These are phyloP conservation scores for Spizaetus ornatus DNA, from an alignment of 2,113 vertebrate species.

Conservation along the genomic window DNA sequence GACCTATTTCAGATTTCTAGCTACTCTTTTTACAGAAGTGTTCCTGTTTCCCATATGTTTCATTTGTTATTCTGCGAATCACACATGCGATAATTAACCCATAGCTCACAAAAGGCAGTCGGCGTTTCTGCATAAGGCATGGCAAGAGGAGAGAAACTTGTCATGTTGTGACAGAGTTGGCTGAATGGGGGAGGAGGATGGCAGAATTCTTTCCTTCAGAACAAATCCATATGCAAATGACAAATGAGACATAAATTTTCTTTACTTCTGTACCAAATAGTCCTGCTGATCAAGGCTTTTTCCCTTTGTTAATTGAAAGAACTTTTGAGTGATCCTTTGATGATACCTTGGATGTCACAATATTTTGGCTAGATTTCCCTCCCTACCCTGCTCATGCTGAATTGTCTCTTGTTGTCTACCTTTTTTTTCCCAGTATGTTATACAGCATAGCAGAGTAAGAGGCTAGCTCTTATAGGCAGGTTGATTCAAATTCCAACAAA, in stretches of 20 bases:
- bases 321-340: neutral
- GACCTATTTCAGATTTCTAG: neutral
- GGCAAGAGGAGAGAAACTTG: neutral
- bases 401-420: neutral
- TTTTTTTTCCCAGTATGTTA: neutral
- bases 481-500: neutral
- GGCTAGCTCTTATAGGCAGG: neutral
- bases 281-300: neutral
- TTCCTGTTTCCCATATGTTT: neutral
- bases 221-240: neutral
- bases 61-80: neutral
- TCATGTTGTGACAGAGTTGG: neutral
- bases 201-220: neutral
- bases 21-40: neutral
- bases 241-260: neutral
- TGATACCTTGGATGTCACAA: neutral
- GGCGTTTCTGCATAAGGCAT: neutral
- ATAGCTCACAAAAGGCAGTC: neutral
- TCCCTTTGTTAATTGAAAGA: neutral
- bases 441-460: neutral
- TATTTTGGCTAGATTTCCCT: neutral
- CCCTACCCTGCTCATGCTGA: neutral
- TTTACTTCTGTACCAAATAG: neutral
- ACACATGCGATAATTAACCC: neutral
- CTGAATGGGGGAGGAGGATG: neutral